Percentiles rank a stretch among this genome's conserved stretches.
phyloP scores from a whole-genome alignment of 2,797 vertebrate species.

The Natrix natrix region DNA sequence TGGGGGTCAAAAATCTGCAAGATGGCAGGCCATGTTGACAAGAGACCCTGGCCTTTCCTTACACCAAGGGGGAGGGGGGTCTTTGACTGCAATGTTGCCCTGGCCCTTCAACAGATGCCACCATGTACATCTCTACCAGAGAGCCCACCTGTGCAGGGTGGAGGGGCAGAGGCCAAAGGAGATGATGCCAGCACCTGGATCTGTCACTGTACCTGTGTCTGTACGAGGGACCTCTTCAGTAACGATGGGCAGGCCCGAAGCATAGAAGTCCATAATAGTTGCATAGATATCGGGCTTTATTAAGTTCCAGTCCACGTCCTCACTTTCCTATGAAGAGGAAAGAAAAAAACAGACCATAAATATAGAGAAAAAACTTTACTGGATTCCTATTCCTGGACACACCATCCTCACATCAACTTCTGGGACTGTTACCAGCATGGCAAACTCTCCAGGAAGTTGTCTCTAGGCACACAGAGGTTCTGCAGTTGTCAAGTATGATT shows the following conservation, averaged over 20 bases:
- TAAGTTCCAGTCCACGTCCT: slow-evolving; percentile 78
- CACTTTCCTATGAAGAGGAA: slow-evolving; percentile 65
- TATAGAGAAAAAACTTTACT: not conserved
- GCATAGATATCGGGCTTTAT: slow-evolving; percentile 96
- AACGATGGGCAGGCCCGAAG: slow-evolving; percentile 91
- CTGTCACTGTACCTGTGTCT: slow-evolving; percentile 81
- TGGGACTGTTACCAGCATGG: no score
- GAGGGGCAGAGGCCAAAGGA: not conserved
- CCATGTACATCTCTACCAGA: not conserved
- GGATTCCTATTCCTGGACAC: not conserved
- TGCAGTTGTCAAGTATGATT: not conserved
- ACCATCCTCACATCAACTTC: not conserved
- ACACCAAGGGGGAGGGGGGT: no score
- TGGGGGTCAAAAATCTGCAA: no score
- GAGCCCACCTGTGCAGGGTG: not conserved
- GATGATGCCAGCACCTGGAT: not conserved
- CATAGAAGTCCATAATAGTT: slow-evolving; percentile 97
- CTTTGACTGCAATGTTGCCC: not conserved
- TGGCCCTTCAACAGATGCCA: not conserved
- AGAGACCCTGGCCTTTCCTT: no score
- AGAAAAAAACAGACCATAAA: not conserved
- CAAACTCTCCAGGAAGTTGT: not conserved
- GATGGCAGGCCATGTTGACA: no score
- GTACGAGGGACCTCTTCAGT: slow-evolving; percentile 82
- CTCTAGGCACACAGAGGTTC: not conserved